Base-by-base conservation (phyloP, 1,140 invertebrate species). In the Platyura marginata region DNA sequence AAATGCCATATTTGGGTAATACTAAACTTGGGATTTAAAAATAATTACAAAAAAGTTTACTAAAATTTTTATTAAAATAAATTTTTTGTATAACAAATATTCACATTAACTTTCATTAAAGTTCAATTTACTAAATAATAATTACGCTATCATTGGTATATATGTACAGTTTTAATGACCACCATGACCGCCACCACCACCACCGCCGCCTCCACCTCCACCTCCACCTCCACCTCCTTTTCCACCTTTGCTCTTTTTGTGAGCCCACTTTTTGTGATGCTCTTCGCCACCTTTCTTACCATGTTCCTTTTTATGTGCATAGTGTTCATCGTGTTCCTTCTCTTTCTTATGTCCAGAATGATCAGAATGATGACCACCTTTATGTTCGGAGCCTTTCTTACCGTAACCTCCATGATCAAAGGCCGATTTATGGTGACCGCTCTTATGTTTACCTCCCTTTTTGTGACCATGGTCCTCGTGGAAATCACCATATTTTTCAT, bases 321-420 rank as follows among this genome's bases (percentile, higher is more conserved):
- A 73, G 43, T 78, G 74, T 44, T 76, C 71, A 35, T 75, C 67
- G 46, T 79, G 71, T 8, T 74, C 77, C 21, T 70, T 69, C 45
- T 74, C 69, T 18, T 70, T 68, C 49, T 79, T 77, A 59, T 80
- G 76, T 3, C 77, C 79, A 41, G 71, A 22, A 16, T 60, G 50
- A 23, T 59, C 52, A 44, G 58, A 52, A 44, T 61, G 57, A 39
- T 44, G 44, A 23, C 47, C 45, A 2, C 67, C 69, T 49, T 68
- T 66, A 44, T 69, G 70, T 48, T 75, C 71, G 53, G 77, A 71
- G 0, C 76, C 75, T 59, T 82, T 81, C 54, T 82, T 81, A 13
- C 77, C 77, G 42, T 77, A 69, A 48, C 79, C 71, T 49, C 80
- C 72, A 42, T 79, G 70, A 46, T 81, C 74, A 40, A 77, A 70